phyloP scores from a whole-genome alignment of 1,140 invertebrate genomes.

The Centruroides sculpturatus region DNA sequence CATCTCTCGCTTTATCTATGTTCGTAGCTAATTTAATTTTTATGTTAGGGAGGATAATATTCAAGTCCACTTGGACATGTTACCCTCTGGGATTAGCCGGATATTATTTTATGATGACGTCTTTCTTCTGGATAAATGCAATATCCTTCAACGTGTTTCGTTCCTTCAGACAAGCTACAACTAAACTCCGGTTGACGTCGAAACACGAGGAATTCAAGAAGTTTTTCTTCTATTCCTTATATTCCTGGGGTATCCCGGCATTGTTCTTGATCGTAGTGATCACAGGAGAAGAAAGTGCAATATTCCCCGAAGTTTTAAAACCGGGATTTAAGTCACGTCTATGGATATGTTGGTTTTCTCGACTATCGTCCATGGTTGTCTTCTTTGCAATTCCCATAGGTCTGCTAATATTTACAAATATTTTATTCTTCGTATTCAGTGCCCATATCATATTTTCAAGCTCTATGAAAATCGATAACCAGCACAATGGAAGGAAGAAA shows the following conservation, averaged over 20 bases:
- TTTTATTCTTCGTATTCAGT: slow-evolving; percentile 35
- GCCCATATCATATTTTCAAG: slow-evolving; percentile 24
- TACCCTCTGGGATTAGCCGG: slow-evolving; percentile 31
- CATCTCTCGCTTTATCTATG: slow-evolving; percentile 33
- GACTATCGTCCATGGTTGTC: slow-evolving; percentile 32
- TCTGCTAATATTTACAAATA: slow-evolving; percentile 33
- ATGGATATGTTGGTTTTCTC: slow-evolving; percentile 40
- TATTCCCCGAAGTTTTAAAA: too few relatives aligned
- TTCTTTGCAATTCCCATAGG: slow-evolving; percentile 38
- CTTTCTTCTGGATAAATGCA: slow-evolving; percentile 44
- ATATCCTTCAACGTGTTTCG: slow-evolving; percentile 42
- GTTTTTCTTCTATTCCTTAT: slow-evolving; percentile 36
- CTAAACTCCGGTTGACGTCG: slow-evolving; percentile 30
- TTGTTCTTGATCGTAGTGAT: slow-evolving; percentile 28
- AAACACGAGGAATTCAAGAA: slow-evolving; percentile 25
- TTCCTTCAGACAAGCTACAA: slow-evolving; percentile 35
- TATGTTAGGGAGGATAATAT: slow-evolving; percentile 26
- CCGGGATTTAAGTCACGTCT: slow-evolving; percentile 20
- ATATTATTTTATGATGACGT: slow-evolving; percentile 37
- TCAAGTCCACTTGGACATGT: slow-evolving; percentile 28
- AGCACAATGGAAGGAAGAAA: slow-evolving; percentile 24
- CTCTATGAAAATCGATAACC: too few relatives aligned
- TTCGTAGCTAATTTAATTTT: slow-evolving; percentile 33
- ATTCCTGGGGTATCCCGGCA: slow-evolving; percentile 38
- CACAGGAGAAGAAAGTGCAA: too few relatives aligned